Conservation (phyloP, 2,797 vertebrate genomes). For the Cuculus canorus region DNA sequence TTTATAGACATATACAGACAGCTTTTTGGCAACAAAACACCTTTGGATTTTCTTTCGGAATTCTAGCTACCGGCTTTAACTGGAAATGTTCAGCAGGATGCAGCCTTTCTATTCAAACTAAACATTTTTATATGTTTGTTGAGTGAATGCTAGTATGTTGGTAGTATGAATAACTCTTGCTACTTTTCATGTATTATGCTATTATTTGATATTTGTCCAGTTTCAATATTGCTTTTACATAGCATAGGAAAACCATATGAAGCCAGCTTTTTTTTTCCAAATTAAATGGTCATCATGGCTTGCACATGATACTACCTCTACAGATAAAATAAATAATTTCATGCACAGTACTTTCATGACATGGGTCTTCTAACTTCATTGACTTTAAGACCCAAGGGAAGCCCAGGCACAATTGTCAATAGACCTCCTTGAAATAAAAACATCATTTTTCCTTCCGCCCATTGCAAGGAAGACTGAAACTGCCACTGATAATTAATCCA, state of each 20-base stretch:
- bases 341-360: slow-evolving; percentile 41
- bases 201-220: not conserved
- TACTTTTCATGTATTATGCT: not conserved
- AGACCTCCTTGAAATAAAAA: slow-evolving; percentile 78
- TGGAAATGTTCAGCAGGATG: not conserved
- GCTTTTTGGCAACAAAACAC: not conserved
- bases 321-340: slow-evolving; percentile 71
- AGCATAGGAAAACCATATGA: not conserved
- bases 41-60: not conserved
- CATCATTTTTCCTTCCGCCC: slow-evolving; percentile 79
- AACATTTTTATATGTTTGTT: not conserved
- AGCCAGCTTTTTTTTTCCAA: not conserved
- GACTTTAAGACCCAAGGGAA: slow-evolving; percentile 69
- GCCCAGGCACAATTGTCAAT: slow-evolving; percentile 66
- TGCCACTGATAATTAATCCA: slow-evolving; percentile 80
- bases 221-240: not conserved
- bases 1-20: not conserved
- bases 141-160: no score
- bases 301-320: not conserved
- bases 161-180: not conserved
- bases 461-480: slow-evolving; percentile 74
- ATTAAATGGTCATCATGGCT: slow-evolving; percentile 17
- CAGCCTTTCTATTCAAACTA: not conserved
- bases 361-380: slow-evolving; percentile 61
- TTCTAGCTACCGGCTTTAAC: not conserved